Conservation (phyloP, 2,797 vertebrate genomes). For the Lagorchestes hirsutus region DNA sequence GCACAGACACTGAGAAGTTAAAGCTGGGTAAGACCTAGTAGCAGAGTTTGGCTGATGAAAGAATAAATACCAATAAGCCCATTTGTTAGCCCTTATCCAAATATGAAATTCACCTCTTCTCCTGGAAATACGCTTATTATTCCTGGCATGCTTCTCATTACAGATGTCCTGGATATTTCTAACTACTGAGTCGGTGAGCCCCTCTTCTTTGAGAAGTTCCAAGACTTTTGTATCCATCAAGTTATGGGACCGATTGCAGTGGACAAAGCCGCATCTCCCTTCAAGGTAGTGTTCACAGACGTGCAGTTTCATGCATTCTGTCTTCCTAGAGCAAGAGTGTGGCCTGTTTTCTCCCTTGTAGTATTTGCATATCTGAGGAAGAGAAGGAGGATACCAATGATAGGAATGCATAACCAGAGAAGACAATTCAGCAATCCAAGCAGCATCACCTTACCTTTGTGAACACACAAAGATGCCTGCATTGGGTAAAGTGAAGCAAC, state of each 20-base stretch:
- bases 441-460: background rate
- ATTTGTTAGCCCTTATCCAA: background rate
- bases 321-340: slow-evolving; percentile 84
- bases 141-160: slow-evolving; percentile 61
- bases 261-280: slow-evolving; percentile 87
- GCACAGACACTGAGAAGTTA: background rate
- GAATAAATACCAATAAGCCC: background rate
- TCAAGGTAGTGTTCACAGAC: slow-evolving; percentile 90
- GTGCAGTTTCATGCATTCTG: slow-evolving; percentile 90
- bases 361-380: slow-evolving; percentile 88
- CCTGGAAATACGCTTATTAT: background rate
- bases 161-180: slow-evolving; percentile 84
- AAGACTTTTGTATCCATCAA: slow-evolving; percentile 79
- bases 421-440: background rate
- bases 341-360: slow-evolving; percentile 87
- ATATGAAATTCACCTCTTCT: background rate
- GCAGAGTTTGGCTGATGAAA: background rate
- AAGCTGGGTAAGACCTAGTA: background rate
- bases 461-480: background rate
- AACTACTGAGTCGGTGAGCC: slow-evolving; percentile 82
- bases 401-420: background rate
- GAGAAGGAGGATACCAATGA: background rate
- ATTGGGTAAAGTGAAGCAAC: background rate
- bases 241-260: slow-evolving; percentile 88
- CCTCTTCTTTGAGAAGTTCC: slow-evolving; percentile 81